A percentile compares a stretch with the other conserved stretches of the same genome.
Evolutionary conservation across 2,797 vertebrate species (phyloP).

Genomic region (Gouania willdenowi): DNA sequence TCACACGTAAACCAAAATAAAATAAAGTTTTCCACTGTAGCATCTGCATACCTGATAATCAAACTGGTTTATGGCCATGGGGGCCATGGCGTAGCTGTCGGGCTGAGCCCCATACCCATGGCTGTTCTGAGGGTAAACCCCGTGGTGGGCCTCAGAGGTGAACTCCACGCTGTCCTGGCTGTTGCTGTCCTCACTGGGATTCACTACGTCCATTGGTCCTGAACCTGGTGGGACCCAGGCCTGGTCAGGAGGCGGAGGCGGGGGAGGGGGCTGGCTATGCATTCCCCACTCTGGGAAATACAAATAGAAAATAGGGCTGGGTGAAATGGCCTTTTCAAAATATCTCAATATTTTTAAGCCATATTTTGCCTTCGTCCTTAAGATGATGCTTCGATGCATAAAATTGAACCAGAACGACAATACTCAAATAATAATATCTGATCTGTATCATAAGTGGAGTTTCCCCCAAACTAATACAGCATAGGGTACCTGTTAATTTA

Average conservation of each 20-base stretch:
- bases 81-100: constrained; percentile 95
- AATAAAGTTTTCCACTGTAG: constrained; percentile 62
- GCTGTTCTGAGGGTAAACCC: constrained; percentile 96
- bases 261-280: constrained; percentile 86
- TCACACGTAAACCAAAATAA: constrained; percentile 65
- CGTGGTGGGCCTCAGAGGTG: constrained; percentile 88
- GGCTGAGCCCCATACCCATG: constrained; percentile 96
- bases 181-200: constrained; percentile 96
- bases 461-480: too few relatives aligned
- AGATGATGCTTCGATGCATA: too few relatives aligned
- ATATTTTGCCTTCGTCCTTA: too few relatives aligned
- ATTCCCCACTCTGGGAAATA: constrained; percentile 88
- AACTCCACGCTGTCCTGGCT: constrained; percentile 98
- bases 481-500: too few relatives aligned
- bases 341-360: too few relatives aligned
- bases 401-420: too few relatives aligned
- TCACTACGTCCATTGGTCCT: constrained; percentile 93
- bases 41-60: constrained; percentile 97
- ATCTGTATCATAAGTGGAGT: too few relatives aligned
- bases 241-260: constrained; percentile 89
- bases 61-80: constrained; percentile 95
- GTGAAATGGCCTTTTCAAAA: background rate
- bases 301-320: background rate
- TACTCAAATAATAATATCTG: too few relatives aligned
- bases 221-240: constrained; percentile 92